Base-by-base conservation (phyloP, 2,888 invertebrate genomes). In the Nowickia ferox region DNA sequence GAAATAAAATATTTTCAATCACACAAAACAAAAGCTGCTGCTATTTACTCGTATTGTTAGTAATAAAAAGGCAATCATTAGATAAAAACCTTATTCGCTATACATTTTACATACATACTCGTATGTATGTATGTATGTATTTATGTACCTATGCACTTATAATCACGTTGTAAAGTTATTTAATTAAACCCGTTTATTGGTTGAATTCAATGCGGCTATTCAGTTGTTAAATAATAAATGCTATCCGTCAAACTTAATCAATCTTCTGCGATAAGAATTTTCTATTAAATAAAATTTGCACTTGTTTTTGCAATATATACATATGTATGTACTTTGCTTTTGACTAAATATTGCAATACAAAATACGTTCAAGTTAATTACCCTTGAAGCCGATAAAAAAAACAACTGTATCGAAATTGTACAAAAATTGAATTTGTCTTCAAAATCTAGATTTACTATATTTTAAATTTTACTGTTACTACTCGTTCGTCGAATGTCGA, bases 361-460 rank as follows among this genome's bases (percentile, higher is more conserved):
- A 44, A 65, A 59, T 51, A n/a, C 72, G 57, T 17, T 69, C 13
- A 38, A 63, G 63, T 63, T 74, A 75, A 68, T 53, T 71, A 61
- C 68, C 72, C 61, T 61, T 76, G 79, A 72, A 72, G 30, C 46
- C 55, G 44, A 9, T 51, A 17, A 51, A 9, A 66, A 40, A 9
- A 66, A 40, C 51, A 55, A 83, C 79, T 83, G 72, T 38, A 61
- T 30, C 66, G 66, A 51, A 61, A 83, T 53, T 61, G 51, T 6
- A 30, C 30, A 30, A 6, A 42, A 53, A 72, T 53, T 83, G 42
- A 61, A 66, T 59, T n/a, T 79, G 40, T 44, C 46, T 57, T 72
- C 30, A 72, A 76, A 80, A 80, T 57, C 63, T 51, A 30, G 30
- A 30, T 30, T 71, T 72, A n/a, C n/a, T n/a, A n/a, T n/a, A n/a